Evolutionary conservation across 2,888 invertebrate species (phyloP).

Genomic region (Gandaritis pyraliata): DNA sequence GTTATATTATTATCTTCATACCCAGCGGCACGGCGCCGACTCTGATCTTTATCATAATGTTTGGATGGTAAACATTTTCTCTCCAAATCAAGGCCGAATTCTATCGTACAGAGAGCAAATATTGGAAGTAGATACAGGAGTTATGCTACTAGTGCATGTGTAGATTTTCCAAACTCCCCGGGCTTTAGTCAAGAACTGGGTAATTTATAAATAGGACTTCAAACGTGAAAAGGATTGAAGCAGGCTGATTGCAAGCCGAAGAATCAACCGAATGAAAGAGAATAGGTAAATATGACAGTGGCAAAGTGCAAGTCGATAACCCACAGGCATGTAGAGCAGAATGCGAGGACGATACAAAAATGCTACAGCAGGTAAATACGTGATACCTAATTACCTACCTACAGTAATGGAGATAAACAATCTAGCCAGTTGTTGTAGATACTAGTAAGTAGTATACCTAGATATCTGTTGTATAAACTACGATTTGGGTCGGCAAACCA

Average conservation of each 20-base stretch:
- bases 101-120: constrained; percentile 28
- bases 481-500: no score
- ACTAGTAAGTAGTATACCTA: background rate
- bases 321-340: constrained; percentile 32
- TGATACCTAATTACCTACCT: background rate
- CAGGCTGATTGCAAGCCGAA: no score
- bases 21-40: constrained; percentile 35
- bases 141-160: constrained; percentile 1
- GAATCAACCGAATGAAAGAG: no score
- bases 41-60: constrained; percentile 43
- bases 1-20: constrained; percentile 7
- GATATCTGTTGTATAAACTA: background rate
- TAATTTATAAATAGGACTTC: no score
- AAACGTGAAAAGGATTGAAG: no score
- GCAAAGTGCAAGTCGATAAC: constrained; percentile 16
- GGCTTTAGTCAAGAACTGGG: no score
- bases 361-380: background rate
- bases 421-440: background rate
- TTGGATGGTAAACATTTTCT: constrained; percentile 36
- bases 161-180: background rate
- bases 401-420: constrained; percentile 13
- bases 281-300: background rate
- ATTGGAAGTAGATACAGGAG: constrained; percentile 17
- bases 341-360: constrained; percentile 28
- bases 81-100: constrained; percentile 33